Evolutionary conservation across 1,140 invertebrate genomes (phyloP).

Genomic region (Goniozus legneri): DNA sequence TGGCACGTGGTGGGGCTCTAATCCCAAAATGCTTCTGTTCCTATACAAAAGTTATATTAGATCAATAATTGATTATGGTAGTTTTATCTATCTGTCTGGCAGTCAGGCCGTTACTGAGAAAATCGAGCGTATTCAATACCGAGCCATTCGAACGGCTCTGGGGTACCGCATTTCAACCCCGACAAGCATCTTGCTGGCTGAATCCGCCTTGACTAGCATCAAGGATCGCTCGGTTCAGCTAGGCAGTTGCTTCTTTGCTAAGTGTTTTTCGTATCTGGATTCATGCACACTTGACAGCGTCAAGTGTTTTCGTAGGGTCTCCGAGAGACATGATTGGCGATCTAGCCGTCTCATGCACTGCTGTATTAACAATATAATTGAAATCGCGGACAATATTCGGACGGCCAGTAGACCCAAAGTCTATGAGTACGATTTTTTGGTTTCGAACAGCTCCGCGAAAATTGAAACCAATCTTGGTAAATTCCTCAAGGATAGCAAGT

Average conservation of each 20-base stretch:
- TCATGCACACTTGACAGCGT: not conserved
- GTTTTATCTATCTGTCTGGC: not conserved
- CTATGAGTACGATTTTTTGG: not conserved
- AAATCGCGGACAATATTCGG: not conserved
- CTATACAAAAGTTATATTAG: slow-evolving; percentile 4
- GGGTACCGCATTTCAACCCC: slow-evolving; percentile 7
- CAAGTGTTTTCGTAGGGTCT: not conserved
- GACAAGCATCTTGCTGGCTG: slow-evolving; percentile 4
- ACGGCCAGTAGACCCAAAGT: too few species aligned
- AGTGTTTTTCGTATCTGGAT: not conserved
- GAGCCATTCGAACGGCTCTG: slow-evolving; percentile 7
- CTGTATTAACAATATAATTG: not conserved
- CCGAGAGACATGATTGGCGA: too few species aligned
- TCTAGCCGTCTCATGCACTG: not conserved
- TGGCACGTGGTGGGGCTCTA: not conserved
- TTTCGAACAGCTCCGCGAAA: not conserved
- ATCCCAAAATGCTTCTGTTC: not conserved
- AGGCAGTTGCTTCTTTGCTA: not conserved
- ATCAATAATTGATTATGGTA: slow-evolving; percentile 1
- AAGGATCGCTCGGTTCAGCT: not conserved
- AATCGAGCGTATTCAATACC: slow-evolving; percentile 6
- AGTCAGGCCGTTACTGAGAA: not conserved
- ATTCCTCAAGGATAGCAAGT: not conserved
- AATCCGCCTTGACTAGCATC: not conserved
- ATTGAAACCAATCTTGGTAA: not conserved